Evolutionary conservation across 2,113 vertebrate genomes (phyloP), one percentile per base, ranked within the genome.

Genomic region (Phainopepla nitens): DNA sequence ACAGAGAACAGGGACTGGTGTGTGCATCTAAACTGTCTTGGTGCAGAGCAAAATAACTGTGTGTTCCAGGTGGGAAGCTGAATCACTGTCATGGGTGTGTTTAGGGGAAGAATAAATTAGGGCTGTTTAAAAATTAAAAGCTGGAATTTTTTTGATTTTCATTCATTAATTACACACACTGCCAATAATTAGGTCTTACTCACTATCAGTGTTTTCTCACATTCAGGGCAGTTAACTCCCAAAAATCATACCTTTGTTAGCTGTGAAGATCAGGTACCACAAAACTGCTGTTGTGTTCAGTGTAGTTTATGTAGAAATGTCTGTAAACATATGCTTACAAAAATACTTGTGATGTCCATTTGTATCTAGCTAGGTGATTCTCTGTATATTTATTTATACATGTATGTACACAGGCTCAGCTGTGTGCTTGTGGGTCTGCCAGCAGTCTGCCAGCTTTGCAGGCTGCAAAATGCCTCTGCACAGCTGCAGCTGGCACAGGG

Each of bases 311-410:
- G 11, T 42, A 35, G 22, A 53, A 66, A 69, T 57, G 10, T 39
- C 64, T 71, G 44, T 35, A 64, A 68, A 41, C 3, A 18, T 45
- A n/a, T 0, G 1, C 8, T 7, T 42, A 10, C 31, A 18, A 27
- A 62, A 71, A 36, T 15, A 33, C 50, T 70, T 19, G 31, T 42
- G 25, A 5, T 58, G 7, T 16, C 7, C 7, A 35, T 31, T 31
- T 76, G 21, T 13, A 13, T 17, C 28, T 4, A 58, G 36, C 42
- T 31, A 20, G 5, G 13, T 31, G 15, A 8, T 44, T 47, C 41
- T 64, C 21, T 31, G 2, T 15, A n/a, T 41, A 13, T 11, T 10
- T 39, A 6, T 1, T 39, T 24, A 13, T 14, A 14, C 20, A 6
- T 42, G 11, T 60, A 2, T 47, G 3, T 58, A 3, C 16, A 35